These are phyloP conservation scores for Platycheirus rosarum DNA, from an alignment of 2,888 invertebrate genomes.

Conservation along the genomic window DNA sequence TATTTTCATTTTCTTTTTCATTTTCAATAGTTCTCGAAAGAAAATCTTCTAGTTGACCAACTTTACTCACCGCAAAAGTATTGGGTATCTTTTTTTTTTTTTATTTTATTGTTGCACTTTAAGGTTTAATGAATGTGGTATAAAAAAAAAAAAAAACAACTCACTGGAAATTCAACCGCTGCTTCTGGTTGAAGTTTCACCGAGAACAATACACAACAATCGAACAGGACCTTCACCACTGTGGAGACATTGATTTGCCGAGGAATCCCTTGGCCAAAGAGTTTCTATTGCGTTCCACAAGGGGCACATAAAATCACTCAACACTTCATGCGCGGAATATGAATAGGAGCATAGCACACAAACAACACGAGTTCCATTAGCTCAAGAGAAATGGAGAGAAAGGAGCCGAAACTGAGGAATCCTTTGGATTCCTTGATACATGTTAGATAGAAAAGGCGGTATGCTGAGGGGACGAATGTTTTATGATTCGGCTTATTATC, in stretches of 20 bases:
- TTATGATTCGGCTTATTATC: too few species aligned
- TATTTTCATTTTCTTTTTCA: conserved; percentile 5
- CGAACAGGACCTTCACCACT: conserved; percentile 59
- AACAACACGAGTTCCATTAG: not conserved
- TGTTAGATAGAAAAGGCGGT: not conserved
- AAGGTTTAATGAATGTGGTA: too few species aligned
- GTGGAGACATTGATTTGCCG: conserved; percentile 38
- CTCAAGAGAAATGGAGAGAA: conserved; percentile 28
- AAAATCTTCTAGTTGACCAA: not conserved
- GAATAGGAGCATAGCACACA: conserved; percentile 3
- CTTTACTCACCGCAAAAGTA: conserved; percentile 2
- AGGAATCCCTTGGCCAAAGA: conserved; percentile 41
- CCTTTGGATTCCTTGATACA: conserved; percentile 1
- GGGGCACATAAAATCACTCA: conserved; percentile 38
- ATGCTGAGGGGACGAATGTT: too few species aligned
- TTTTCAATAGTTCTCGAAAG: not conserved
- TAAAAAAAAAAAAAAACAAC: too few species aligned
- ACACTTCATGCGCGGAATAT: conserved; percentile 25
- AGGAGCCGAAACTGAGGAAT: not conserved
- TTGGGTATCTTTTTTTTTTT: too few species aligned
- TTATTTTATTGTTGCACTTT: too few species aligned
- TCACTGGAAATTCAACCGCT: conserved; percentile 1
- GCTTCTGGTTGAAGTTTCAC: conserved; percentile 15
- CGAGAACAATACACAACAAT: conserved; percentile 53
- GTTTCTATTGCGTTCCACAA: conserved; percentile 52